Evolutionary conservation across 2,113 vertebrate species (phyloP), one percentile per base, ranked within the genome.

Genomic region (Bucco capensis): DNA sequence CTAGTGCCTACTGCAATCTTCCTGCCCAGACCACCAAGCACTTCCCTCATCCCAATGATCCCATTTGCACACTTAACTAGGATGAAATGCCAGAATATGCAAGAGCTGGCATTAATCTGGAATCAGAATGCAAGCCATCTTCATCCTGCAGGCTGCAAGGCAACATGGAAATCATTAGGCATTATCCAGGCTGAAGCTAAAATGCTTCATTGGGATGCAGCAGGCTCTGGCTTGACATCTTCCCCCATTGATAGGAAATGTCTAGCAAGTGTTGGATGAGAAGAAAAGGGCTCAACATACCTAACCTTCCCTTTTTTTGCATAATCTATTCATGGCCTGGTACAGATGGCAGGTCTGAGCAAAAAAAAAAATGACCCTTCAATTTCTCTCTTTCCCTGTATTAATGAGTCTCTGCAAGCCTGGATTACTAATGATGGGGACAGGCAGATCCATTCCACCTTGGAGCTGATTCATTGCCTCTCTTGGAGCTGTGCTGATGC

Each of bases 201-300:
- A 85, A 49, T 22, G 75, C 58, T 49, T 90, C 78, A 72, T 12
- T 65, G 86, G 77, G 88, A 82, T 92, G 83, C 83, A 79, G 91
- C 1, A 0, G 83, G 76, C 65, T 83, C 10, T 25, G 86, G 49
- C 28, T 86, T 53, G 72, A 72, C 83, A 42, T 31, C 69, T 50
- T n/a, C n/a, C 50, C 9, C 50, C 79, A 76, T 40, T 58, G 92
- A 82, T 84, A 49, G 3, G 4, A 71, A 56, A 38, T 31, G 42
- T 58, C 72, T 88, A 91, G 79, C 82, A 77, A 87, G 80, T 87
- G 83, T 66, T 91, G 90, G 89, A 90, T 30, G 80, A 94, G 79
- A 38, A 74, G 69, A 86, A n/a, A n/a, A 65, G 56, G 40, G 50
- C 54, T 40, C 46, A 23, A 75, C 80, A 78, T 24, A 44, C 31